Base-by-base conservation (phyloP, 2,888 invertebrate genomes). In the Laothoe populi region DNA sequence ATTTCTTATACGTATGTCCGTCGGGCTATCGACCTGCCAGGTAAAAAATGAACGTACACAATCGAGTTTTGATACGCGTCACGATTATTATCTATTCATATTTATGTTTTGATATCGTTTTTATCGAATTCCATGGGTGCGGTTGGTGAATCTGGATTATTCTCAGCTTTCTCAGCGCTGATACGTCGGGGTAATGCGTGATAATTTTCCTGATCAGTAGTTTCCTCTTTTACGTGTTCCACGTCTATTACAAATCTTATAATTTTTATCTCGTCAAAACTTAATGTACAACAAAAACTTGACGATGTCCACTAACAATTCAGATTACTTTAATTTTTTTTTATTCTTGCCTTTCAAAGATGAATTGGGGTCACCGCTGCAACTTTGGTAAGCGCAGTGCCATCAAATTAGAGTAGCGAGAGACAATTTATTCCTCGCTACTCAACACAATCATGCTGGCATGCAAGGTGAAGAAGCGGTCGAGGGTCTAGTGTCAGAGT, bases 21-120 rank as follows among this genome's bases (percentile, higher is more conserved):
- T 62, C 73, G 70, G 84, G 86, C 70, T 83, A 83, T 83, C 82
- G 86, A 87, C 81, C 83, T 68, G 74, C 60, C 66, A 68, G 73
- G 73, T 64, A 70, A 70, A 81, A 80, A 78, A 82, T 75, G 73
- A 72, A 73, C 40, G 66, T 66, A 73, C 66, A 74, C 72, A 69
- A 70, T 64, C 57, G 71, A 70, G 70, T 73, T 75, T 70, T 60
- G 59, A 67, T 63, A 63, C 60, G 63, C 59, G 23, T 44, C 44
- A 44, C 44, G 19, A 44, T 44, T 44, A 44, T 44, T 8, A 19
- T 19, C 44, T 44, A 44, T 45, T 35, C 31, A 45, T 60, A 49
- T 60, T 42, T 40, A 53, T 61, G 21, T 61, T 61, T 5, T 42
- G 31, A 44, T 53, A 53, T 60, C 49, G 49, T 61, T 61, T 24